Base-by-base conservation (phyloP, 2,797 vertebrate genomes). In the Vultur gryphus region DNA sequence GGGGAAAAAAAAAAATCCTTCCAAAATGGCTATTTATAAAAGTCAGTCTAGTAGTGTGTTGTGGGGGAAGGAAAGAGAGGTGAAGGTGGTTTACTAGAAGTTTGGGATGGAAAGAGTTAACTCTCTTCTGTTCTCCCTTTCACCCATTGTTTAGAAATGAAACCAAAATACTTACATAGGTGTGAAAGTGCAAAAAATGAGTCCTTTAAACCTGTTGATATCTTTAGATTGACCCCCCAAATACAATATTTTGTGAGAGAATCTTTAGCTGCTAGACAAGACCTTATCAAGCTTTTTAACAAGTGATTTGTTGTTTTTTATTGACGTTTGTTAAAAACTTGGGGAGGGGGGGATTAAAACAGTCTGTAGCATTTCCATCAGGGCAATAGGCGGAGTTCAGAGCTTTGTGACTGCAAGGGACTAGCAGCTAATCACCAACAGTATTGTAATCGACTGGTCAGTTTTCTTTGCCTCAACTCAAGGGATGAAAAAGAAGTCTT, bases 11-110 rank as follows among this genome's bases (percentile, higher is more conserved):
- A 61, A 78, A 91, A 93, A 94, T 96, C 96, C 95, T 96, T 98
- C 97, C 95, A 96, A 97, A 97, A 96, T 97, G 88, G 95, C 94
- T 97, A 98, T 98, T 98, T 98, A 66, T 98, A 98, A 98, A 97
- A 97, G 98, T 97, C 98, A 97, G 66, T 93, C 96, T 97, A 75
- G 90, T 92, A 95, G 77, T 92, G 64, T 95, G 70, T 70, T 91
- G 62, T 87, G 81, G 75, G 57, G 33, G 54, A 82, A n/a, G 16
- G 46, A 78, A 81, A 71, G 25, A 25, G 48, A 84, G 29, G 23
- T 72, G 31, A 70, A 83, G 78, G 57, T 87, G 51, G 13, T 64
- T 69, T 48, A 51, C 43, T 37, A 75, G 2, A 41, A 35, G 33
- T 82, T 73, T 58, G 58, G 69, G 54, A 26, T 71, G 49, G 69